These are phyloP conservation scores for Paramormyrops hopkinsi DNA, from an alignment of 2,797 vertebrate genomes.

Conservation along the genomic window DNA sequence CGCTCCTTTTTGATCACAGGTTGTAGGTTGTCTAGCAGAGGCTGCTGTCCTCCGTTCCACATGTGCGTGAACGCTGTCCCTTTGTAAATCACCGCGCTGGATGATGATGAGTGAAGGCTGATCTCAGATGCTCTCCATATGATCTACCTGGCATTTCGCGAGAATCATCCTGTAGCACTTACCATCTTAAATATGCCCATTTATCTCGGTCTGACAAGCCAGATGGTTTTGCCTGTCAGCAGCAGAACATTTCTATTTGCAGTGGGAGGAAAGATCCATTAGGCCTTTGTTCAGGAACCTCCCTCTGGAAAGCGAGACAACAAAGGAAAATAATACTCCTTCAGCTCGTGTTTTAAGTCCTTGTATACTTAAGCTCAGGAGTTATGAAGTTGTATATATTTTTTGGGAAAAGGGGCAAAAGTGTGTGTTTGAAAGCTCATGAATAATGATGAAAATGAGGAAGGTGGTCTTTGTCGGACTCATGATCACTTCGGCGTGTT, in stretches of 20 bases:
- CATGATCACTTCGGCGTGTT: not conserved
- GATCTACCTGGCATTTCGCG: not conserved
- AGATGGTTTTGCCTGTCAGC: not conserved
- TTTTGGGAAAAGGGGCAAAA: conserved; percentile 37
- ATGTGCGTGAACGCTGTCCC: not conserved
- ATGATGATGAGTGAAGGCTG: not conserved
- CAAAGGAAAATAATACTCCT: conserved; percentile 39
- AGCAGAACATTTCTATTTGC: not conserved
- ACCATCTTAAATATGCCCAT: not conserved
- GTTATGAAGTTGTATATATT: conserved; percentile 43
- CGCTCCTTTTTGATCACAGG: not conserved
- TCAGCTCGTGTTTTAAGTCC: conserved; percentile 39
- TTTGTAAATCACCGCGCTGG: not conserved
- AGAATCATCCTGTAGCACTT: not conserved
- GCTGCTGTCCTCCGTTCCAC: not conserved
- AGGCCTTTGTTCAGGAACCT: conserved; percentile 29
- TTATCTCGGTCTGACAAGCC: not conserved
- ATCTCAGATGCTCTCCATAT: not conserved
- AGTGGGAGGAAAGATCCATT: not conserved
- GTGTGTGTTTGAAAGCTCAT: conserved; percentile 8
- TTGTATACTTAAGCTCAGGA: not conserved
- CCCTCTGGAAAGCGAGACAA: conserved; percentile 15
- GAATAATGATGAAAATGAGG: not conserved
- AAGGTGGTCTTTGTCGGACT: not conserved
- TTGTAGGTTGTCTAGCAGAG: not conserved